Percentiles rank a stretch among this genome's conserved stretches.
Evolutionary conservation across 2,797 vertebrate species (phyloP).

Genomic region (Notoglanidium macrostoma): DNA sequence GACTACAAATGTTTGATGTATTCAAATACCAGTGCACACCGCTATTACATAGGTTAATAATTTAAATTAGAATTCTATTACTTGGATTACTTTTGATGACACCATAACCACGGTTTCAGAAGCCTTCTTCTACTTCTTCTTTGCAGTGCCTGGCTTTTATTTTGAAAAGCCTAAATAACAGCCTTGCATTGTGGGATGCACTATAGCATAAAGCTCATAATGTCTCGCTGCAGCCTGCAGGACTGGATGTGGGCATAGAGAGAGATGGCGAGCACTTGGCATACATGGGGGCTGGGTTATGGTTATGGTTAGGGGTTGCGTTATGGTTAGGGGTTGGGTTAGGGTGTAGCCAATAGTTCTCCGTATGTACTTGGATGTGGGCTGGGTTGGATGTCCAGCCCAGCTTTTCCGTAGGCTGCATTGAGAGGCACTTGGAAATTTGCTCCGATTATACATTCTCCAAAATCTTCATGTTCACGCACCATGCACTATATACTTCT

Average conservation of each 20-base stretch:
- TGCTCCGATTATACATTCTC: neutral
- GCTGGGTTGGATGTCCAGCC: no score
- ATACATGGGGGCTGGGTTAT: no score
- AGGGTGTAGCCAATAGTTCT: no score
- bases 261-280: no score
- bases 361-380: no score
- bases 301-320: no score
- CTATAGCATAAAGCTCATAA: no score
- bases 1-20: neutral
- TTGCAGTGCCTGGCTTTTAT: neutral
- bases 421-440: neutral
- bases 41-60: neutral
- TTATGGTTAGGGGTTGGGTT: no score
- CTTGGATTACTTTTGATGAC: neutral
- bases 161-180: neutral
- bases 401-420: no score
- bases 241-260: no score
- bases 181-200: neutral
- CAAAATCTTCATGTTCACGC: neutral
- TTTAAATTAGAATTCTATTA: neutral
- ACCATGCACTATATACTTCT: neutral
- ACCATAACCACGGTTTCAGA: neutral
- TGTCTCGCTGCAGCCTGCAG: no score
- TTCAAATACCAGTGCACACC: neutral
- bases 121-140: neutral